Evolutionary conservation across 1,140 invertebrate species (phyloP).

Genomic region (Gerris buenoi): DNA sequence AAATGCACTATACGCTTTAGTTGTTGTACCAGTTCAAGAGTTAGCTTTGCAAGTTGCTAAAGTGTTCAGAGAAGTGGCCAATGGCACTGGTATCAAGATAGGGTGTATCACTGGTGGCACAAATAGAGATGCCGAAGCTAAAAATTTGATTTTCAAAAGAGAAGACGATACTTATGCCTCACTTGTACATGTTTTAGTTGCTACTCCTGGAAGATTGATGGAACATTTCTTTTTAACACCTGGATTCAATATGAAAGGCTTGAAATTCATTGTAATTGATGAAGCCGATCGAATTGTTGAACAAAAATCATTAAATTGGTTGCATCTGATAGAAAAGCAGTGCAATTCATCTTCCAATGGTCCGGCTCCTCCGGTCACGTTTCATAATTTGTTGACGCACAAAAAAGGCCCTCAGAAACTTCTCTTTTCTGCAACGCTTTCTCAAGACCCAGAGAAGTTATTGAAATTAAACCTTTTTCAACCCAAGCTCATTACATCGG

Average conservation of each 20-base stretch:
- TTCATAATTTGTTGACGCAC: background rate
- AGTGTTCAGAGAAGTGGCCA: conserved; percentile 60
- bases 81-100: conserved; percentile 54
- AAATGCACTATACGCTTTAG: conserved; percentile 57
- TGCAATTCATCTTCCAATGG: conserved; percentile 6
- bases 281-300: conserved; percentile 91
- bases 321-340: conserved; percentile 42
- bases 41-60: conserved; percentile 76
- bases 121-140: conserved; percentile 57
- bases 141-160: conserved; percentile 9
- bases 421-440: conserved; percentile 87
- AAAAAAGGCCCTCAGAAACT: conserved; percentile 60
- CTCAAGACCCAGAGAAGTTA: conserved; percentile 89
- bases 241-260: conserved; percentile 61
- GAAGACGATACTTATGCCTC: conserved; percentile 26
- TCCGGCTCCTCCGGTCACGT: background rate
- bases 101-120: conserved; percentile 50
- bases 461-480: conserved; percentile 73
- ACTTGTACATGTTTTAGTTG: conserved; percentile 75
- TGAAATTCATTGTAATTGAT: conserved; percentile 83
- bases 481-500: conserved; percentile 77
- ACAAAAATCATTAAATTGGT: conserved; percentile 77
- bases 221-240: conserved; percentile 78
- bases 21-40: conserved; percentile 83
- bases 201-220: conserved; percentile 81